phyloP scores from a whole-genome alignment of 2,797 vertebrate genomes.

The Acanthis flammea region DNA sequence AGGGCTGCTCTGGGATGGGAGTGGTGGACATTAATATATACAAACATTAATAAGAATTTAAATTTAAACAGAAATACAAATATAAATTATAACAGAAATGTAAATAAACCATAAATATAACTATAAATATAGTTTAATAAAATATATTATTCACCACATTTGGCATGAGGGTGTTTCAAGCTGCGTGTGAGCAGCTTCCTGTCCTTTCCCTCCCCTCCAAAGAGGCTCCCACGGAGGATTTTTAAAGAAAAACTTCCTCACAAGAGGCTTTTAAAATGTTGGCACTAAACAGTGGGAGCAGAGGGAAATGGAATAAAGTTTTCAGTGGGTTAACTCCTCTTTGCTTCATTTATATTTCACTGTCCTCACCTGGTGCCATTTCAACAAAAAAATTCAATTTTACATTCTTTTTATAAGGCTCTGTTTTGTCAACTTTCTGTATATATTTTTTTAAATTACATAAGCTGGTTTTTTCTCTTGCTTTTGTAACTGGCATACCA shows the following conservation, averaged over 20 bases:
- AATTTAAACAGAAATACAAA: no score
- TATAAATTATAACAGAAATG: not conserved
- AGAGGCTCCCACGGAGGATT: not conserved
- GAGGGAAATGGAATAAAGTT: not conserved
- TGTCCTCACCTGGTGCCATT: not conserved
- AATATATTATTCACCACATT: not conserved
- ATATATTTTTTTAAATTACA: not conserved
- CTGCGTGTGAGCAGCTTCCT: not conserved
- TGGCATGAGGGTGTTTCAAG: not conserved
- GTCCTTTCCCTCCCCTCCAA: not conserved
- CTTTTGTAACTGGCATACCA: not conserved
- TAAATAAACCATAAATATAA: not conserved
- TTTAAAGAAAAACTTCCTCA: not conserved
- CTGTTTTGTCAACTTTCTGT: not conserved
- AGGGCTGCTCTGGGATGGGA: not conserved
- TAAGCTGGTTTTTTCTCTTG: not conserved
- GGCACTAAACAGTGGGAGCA: not conserved
- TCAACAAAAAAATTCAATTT: not conserved
- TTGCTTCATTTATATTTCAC: not conserved
- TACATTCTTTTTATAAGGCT: not conserved
- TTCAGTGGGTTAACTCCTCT: not conserved
- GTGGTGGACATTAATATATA: no score
- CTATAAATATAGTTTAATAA: not conserved
- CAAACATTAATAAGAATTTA: not conserved
- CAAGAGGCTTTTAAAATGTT: not conserved